Base-by-base conservation (phyloP, 1,140 invertebrate species). In the Asbolus verrucosus region DNA sequence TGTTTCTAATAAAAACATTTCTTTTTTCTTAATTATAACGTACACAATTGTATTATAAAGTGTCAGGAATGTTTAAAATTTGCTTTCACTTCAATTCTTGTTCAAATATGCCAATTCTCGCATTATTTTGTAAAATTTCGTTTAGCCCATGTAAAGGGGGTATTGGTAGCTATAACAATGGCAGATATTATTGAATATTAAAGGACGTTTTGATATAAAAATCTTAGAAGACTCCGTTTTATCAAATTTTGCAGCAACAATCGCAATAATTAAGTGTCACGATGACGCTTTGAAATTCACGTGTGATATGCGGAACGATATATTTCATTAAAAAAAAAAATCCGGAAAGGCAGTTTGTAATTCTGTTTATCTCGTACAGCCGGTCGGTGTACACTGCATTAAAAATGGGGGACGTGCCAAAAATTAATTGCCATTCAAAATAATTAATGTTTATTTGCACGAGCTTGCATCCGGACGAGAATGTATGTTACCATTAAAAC, bases 361-460 rank as follows among this genome's bases (percentile, higher is more conserved):
- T 63, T 63, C 61, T 27, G 61, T 63, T 66, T 66, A 66, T 66
- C 63, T 66, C 39, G 24, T 15, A 66, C 30, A 50, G 39, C 63
- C 63, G 63, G 36, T 43, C 38, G 62, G 39, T 46, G 63, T 66
- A 43, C 43, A 50, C 41, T 15, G 21, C 41, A 66, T 66, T 66
- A 66, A 66, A 66, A 46, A 46, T 66, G 27, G 43, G 30, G 63
- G 43, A 66, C 63, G 39, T 46, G 63, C 63, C 63, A 66, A 66
- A 46, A 66, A 66, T 63, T 66, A 66, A 66, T 66, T 66, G 63
- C 63, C 63, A 66, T 50, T 43, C 39, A 46, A 66, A 30, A 66
- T 66, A 66, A 66, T 43, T 33, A 46, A 66, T 46, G 63, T 66
- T 36, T 66, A 46, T 66, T 63, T 63, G 36, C 39, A 63, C 39